Evolutionary conservation across 2,797 vertebrate species (phyloP), one percentile per base, ranked within the genome.

Genomic region (Leptodactylus fallax): DNA sequence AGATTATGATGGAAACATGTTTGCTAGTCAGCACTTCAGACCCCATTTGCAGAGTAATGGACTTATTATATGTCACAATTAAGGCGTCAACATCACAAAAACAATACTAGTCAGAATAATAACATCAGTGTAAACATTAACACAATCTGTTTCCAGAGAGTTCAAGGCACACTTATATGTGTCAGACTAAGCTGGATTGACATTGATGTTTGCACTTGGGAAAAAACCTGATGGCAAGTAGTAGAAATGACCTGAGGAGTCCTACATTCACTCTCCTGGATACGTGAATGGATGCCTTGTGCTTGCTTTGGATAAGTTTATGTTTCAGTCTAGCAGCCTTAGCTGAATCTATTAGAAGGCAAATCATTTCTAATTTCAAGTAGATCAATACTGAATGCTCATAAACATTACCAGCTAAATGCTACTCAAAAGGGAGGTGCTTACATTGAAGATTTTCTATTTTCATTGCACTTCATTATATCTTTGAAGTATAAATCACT

Each of bases 71-170:
- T 25, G 53, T 72, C 36, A 71, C 36, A 61, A 87, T 53, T 81
- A 61, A 72, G 16, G 67, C 45, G 16, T 27, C n/a, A 19, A 51
- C 3, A 65, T 81, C 45, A 81, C 25, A 25, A 82, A 76, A 51
- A 72, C 85, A 87, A 61, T 74, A 61, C 12, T 55, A 80, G 56
- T 71, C 47, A 79, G 61, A 58, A 86, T 14, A 80, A 76, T n/a
- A 79, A 25, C 19, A 45, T 87, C 14, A 27, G 58, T 82, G 69
- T 76, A 82, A 87, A 87, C 69, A 82, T 77, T 23, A 67, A 82
- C 55, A 77, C 17, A n/a, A 56, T 60, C 55, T n/a, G 27, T 61
- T 81, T 72, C 56, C 11, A 7, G n/a, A 87, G 10, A 63, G 19
- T 17, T 63, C n/a, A 82, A 82, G 69, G 86, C 86, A 87, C 79